These are phyloP conservation scores for Brachionus asplanchnoidis DNA, from an alignment of 1,140 invertebrate species.

Conservation along the genomic window DNA sequence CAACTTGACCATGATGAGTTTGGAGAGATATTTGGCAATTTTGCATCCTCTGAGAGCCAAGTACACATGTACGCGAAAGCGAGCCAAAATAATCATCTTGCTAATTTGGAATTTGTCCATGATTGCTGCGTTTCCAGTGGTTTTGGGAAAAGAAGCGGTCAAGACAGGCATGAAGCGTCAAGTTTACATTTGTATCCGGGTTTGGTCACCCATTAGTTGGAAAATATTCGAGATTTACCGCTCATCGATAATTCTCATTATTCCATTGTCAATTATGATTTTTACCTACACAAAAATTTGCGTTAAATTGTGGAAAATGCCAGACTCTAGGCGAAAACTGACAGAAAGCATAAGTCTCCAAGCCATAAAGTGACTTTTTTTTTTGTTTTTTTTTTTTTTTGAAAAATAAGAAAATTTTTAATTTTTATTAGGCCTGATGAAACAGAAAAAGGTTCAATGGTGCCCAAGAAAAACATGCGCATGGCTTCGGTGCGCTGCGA, in stretches of 20 bases:
- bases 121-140: conserved; percentile 58
- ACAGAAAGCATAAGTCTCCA: neutral
- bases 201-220: conserved; percentile 60
- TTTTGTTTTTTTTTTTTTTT: neutral
- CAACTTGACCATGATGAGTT: conserved; percentile 71
- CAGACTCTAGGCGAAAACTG: conserved; percentile 39
- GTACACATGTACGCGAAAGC: conserved; percentile 67
- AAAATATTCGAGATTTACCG: conserved; percentile 66
- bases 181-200: conserved; percentile 64
- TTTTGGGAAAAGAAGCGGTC: conserved; percentile 53
- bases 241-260: conserved; percentile 63
- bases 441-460: neutral
- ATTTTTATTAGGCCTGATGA: neutral
- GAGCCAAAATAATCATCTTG: conserved; percentile 75
- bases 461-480: neutral
- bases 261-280: conserved; percentile 65
- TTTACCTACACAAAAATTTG: conserved; percentile 66
- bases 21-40: conserved; percentile 88
- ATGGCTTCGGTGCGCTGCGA: neutral
- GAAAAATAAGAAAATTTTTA: neutral
- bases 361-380: neutral
- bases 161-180: conserved; percentile 46
- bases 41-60: conserved; percentile 75
- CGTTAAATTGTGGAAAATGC: conserved; percentile 62
- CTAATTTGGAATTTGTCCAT: conserved; percentile 76